A percentile compares a stretch with the other conserved stretches of the same genome.
phyloP scores from a whole-genome alignment of 2,113 vertebrate species.

The Mus pahari region DNA sequence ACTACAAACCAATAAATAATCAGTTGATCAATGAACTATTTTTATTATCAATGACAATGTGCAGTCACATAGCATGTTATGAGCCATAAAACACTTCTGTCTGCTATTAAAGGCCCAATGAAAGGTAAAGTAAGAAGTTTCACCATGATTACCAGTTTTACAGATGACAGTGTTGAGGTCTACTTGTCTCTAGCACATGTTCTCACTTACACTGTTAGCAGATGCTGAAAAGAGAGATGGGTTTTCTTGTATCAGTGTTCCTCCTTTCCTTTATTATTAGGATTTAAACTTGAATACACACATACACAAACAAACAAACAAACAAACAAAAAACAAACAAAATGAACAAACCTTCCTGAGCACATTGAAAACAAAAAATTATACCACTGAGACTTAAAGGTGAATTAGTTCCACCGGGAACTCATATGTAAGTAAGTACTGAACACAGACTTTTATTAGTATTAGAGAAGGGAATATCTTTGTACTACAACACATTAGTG shows the following conservation, averaged over 20 bases:
- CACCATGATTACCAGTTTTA: slow-evolving; percentile 12
- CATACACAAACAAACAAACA: neutral
- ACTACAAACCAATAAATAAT: slow-evolving; percentile 36
- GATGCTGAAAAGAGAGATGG: neutral
- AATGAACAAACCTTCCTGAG: neutral
- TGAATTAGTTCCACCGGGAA: neutral
- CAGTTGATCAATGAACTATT: neutral
- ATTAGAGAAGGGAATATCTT: neutral
- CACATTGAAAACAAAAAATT: neutral
- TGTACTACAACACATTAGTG: neutral
- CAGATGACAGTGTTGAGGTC: neutral
- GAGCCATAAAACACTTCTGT: slow-evolving; percentile 31
- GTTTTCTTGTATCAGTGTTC: neutral
- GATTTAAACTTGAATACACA: neutral
- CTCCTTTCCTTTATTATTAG: neutral
- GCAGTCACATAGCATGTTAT: neutral
- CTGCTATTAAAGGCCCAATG: slow-evolving; percentile 8
- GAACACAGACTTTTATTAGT: neutral
- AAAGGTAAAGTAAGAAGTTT: slow-evolving; percentile 44
- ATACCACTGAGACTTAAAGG: neutral
- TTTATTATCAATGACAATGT: slow-evolving; percentile 48
- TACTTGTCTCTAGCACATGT: neutral
- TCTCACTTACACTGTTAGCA: slow-evolving; percentile 5
- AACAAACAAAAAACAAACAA: no score
- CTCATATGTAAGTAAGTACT: neutral